phyloP scores from a whole-genome alignment of 2,797 vertebrate species.

The Phoebastria nigripes region DNA sequence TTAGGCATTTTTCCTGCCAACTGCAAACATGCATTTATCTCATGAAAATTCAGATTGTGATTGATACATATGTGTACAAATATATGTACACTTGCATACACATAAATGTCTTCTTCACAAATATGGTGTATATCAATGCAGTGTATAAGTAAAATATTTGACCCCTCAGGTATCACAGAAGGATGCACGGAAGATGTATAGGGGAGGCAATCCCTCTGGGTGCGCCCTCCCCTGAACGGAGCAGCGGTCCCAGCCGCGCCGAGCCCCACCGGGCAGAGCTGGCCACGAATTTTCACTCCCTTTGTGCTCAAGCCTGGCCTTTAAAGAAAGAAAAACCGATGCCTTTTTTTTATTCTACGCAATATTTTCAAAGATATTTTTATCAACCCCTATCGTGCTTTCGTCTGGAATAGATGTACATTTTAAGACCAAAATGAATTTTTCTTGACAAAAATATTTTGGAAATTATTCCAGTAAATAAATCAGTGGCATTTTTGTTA shows the following conservation, averaged over 20 bases:
- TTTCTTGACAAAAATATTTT: neutral
- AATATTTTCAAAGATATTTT: neutral
- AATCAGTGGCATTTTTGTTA: neutral
- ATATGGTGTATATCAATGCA: accelerated
- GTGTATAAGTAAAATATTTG: accelerated
- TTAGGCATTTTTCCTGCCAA: neutral
- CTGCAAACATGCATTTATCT: neutral
- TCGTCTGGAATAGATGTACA: accelerated
- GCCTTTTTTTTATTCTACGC: neutral
- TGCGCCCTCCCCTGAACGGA: accelerated
- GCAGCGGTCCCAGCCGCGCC: neutral
- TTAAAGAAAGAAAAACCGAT: neutral
- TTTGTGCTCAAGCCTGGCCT: neutral
- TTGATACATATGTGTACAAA: accelerated
- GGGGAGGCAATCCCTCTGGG: neutral
- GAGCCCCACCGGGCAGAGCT: neutral
- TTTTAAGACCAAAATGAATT: neutral
- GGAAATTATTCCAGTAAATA: neutral
- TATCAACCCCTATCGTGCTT: accelerated
- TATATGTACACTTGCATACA: accelerated
- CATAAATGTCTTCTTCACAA: neutral
- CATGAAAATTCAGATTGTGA: neutral
- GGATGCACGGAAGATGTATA: accelerated
- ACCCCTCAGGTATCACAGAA: accelerated
- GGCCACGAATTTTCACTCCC: neutral